A percentile compares a stretch with the other conserved stretches of the same genome.
phyloP scores from a whole-genome alignment of 2,113 vertebrate genomes.

The Passer domesticus region DNA sequence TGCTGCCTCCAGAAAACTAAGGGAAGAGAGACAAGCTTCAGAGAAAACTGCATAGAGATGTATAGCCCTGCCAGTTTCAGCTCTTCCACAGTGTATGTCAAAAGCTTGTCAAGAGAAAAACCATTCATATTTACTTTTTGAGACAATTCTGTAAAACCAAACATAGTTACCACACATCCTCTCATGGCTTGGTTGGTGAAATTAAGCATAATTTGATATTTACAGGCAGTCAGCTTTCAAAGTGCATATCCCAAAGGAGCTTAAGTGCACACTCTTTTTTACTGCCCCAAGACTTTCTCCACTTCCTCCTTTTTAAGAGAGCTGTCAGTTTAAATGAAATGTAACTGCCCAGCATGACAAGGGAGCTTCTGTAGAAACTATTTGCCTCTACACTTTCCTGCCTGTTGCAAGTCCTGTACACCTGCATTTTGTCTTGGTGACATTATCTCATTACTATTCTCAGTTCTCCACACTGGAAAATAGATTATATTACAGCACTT shows the following conservation, averaged over 20 bases:
- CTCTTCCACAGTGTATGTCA: background rate
- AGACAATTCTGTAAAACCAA: background rate
- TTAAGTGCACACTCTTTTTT: background rate
- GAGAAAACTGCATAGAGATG: background rate
- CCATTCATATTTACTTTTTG: background rate
- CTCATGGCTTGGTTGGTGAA: rapidly evolving
- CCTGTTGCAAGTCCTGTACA: background rate
- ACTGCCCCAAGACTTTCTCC: background rate
- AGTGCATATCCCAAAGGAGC: background rate
- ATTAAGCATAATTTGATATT: background rate
- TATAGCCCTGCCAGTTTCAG: background rate
- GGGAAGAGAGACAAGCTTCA: background rate
- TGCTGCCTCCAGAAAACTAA: background rate
- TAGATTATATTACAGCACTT: background rate
- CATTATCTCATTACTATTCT: background rate
- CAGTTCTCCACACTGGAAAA: background rate
- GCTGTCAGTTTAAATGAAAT: background rate
- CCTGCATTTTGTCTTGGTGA: background rate
- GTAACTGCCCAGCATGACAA: background rate
- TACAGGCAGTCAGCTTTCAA: background rate
- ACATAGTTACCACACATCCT: background rate
- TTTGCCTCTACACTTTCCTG: background rate
- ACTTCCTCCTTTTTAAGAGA: background rate
- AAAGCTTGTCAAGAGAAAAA: background rate
- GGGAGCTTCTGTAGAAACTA: background rate